These are phyloP conservation scores for Smittia aterrima DNA, from an alignment of 2,888 invertebrate species.

Conservation along the genomic window DNA sequence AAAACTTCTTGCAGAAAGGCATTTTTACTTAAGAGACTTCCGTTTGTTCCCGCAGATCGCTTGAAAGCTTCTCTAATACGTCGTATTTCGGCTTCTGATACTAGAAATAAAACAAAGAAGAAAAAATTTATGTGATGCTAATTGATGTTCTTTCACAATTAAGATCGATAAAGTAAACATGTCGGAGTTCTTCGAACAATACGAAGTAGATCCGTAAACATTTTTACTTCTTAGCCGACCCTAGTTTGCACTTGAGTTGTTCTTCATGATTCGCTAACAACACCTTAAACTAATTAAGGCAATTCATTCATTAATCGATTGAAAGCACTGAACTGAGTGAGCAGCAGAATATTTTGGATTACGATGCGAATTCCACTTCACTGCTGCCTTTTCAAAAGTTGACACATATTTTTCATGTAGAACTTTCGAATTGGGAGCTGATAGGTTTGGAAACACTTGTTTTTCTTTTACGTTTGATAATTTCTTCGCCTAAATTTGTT, in stretches of 20 bases:
- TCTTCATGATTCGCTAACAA: no score
- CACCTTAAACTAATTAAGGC: not conserved
- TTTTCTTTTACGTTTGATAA: not conserved
- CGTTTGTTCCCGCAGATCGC: constrained; percentile 70
- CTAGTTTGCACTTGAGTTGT: no score
- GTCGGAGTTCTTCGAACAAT: no score
- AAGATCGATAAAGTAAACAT: not conserved
- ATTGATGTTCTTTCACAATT: not conserved
- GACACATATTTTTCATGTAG: not conserved
- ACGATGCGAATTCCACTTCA: not conserved
- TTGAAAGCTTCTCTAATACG: constrained; percentile 86
- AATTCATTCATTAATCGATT: not conserved
- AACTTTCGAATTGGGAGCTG: not conserved
- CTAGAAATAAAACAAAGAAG: constrained; percentile 57
- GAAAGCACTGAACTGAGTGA: not conserved
- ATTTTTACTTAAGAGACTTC: constrained; percentile 66
- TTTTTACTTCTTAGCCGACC: no score
- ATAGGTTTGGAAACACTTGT: not conserved
- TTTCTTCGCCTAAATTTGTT: not conserved
- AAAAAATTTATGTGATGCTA: not conserved
- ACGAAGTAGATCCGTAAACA: no score
- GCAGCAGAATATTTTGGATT: not conserved
- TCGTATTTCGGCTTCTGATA: constrained; percentile 78
- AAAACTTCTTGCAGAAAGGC: constrained; percentile 82
- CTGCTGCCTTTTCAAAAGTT: not conserved